Evolutionary conservation across 2,888 invertebrate species (phyloP).

Genomic region (Nebria salina): DNA sequence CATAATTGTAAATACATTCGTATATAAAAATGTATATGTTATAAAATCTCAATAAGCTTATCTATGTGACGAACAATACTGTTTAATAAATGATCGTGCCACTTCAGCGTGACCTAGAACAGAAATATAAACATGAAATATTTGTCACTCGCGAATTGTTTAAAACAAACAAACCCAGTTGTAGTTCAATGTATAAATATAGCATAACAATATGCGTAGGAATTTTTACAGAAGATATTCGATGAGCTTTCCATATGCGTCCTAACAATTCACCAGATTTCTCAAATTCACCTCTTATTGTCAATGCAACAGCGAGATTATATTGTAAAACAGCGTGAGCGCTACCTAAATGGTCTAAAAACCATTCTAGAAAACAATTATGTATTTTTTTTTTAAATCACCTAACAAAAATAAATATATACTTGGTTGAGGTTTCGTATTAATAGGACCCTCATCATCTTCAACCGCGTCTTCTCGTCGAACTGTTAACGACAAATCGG

Average conservation of each 20-base stretch:
- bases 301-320: conserved; percentile 80
- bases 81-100: conserved; percentile 70
- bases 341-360: conserved; percentile 70
- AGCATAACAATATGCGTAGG: conserved; percentile 73
- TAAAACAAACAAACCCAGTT: conserved; percentile 64
- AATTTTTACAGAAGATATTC: conserved; percentile 63
- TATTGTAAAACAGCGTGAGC: conserved; percentile 79
- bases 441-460: conserved; percentile 58
- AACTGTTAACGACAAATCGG: conserved; percentile 64
- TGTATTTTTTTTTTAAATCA: background rate
- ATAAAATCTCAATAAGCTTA: conserved; percentile 12
- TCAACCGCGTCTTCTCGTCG: conserved; percentile 62
- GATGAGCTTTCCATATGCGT: conserved; percentile 66
- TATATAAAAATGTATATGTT: conserved; percentile 12
- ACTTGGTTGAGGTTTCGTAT: conserved; percentile 59
- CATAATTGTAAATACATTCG: background rate
- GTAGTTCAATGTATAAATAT: conserved; percentile 72
- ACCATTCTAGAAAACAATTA: conserved; percentile 66
- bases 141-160: conserved; percentile 18
- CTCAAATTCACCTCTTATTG: conserved; percentile 78
- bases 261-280: conserved; percentile 64
- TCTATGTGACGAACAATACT: conserved; percentile 66
- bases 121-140: conserved; percentile 24
- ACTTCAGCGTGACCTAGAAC: conserved; percentile 68
- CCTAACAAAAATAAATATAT: conserved; percentile 13